Percentiles rank a stretch among this genome's conserved stretches.
These are phyloP conservation scores for Regulus satrapa DNA, from an alignment of 2,113 vertebrate genomes.

Conservation along the genomic window DNA sequence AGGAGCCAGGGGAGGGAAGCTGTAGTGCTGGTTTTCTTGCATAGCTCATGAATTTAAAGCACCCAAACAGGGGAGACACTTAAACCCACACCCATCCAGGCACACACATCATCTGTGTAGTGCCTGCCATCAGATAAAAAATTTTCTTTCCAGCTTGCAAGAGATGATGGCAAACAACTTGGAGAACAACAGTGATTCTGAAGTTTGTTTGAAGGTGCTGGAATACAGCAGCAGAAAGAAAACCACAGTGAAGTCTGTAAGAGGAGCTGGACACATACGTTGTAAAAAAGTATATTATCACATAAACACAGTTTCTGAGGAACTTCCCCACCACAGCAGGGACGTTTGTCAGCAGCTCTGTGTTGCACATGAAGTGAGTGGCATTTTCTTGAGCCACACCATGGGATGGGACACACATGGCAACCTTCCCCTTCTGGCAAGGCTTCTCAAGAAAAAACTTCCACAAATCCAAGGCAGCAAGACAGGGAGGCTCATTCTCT, in stretches of 20 bases:
- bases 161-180: not conserved
- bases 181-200: not conserved
- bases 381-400: not conserved
- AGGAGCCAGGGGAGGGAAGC: not conserved
- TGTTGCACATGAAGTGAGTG: not conserved
- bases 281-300: not conserved
- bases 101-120: not conserved
- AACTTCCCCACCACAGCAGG: not conserved
- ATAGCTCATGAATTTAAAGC: not conserved
- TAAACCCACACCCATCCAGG: not conserved
- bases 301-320: not conserved
- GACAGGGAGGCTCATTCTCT: not conserved
- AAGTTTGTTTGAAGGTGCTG: not conserved
- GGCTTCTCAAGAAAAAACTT: not conserved
- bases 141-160: not conserved
- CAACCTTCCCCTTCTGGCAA: not conserved
- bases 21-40: not conserved
- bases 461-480: not conserved
- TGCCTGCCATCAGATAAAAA: not conserved
- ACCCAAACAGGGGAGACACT: not conserved
- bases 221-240: not conserved
- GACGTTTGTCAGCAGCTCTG: not conserved
- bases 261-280: not conserved
- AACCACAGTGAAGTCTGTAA: not conserved
- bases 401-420: rapidly evolving